Percentiles rank a stretch among this genome's conserved stretches.
These are phyloP conservation scores for Sinocyclocheilus grahami DNA, from an alignment of 2,113 vertebrate species.

Conservation along the genomic window DNA sequence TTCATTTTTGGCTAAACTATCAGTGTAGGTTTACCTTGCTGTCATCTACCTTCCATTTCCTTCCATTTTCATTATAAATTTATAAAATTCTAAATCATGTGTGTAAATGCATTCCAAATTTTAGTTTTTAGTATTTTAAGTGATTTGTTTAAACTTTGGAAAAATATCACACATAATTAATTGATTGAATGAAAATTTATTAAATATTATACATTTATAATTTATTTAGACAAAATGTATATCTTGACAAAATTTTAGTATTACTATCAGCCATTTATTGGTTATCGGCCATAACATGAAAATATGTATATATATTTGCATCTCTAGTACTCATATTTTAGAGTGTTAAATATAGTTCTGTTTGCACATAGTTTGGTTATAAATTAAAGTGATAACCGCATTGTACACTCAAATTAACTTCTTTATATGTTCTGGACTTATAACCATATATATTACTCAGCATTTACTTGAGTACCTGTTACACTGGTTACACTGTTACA, in stretches of 20 bases:
- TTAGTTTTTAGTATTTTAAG: no score
- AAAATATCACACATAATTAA: no score
- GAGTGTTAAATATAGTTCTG: background rate
- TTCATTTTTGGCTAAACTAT: no score
- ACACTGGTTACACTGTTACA: no score
- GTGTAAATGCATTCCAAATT: background rate
- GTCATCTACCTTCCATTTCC: no score
- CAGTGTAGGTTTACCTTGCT: no score
- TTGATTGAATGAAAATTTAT: no score
- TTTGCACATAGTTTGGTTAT: background rate
- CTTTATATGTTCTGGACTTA: background rate
- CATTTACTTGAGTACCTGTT: background rate
- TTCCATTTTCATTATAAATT: no score
- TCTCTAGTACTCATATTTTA: background rate
- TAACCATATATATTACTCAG: background rate
- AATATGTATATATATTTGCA: background rate
- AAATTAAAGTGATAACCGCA: background rate
- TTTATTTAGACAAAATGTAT: background rate
- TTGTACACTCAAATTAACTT: background rate
- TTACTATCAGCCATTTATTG: background rate
- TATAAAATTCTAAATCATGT: background rate
- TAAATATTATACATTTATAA: no score
- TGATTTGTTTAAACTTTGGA: no score
- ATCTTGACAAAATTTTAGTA: background rate
- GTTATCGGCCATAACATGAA: background rate